A percentile compares a stretch with the other conserved stretches of the same genome.
These are phyloP conservation scores for Mactra quadrangularis DNA, from an alignment of 1,140 invertebrate genomes.

Conservation along the genomic window DNA sequence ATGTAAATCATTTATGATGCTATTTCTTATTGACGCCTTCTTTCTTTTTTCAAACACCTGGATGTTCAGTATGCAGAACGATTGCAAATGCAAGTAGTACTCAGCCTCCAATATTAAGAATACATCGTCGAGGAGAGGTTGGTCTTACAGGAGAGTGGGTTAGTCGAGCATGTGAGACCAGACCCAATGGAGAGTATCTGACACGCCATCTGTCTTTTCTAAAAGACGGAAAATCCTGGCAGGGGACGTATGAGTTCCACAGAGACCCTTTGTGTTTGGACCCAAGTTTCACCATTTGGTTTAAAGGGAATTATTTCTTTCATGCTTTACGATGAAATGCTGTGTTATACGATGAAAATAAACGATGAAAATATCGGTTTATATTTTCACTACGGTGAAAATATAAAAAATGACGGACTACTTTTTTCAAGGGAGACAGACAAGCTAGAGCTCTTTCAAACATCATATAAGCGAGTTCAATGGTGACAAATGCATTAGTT, in stretches of 20 bases:
- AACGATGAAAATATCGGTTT: no score
- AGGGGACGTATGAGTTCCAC: slow-evolving; percentile 86
- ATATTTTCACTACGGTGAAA: no score
- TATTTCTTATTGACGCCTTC: no score
- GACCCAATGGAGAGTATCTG: slow-evolving; percentile 85
- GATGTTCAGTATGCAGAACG: slow-evolving; percentile 29
- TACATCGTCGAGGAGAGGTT: slow-evolving; percentile 84
- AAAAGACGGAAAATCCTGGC: slow-evolving; percentile 73
- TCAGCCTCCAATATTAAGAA: slow-evolving; percentile 86
- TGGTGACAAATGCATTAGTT: no score
- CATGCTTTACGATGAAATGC: no score
- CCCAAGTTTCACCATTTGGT: slow-evolving; percentile 72
- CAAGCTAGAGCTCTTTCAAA: no score
- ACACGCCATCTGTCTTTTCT: slow-evolving; percentile 82
- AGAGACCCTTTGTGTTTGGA: slow-evolving; percentile 84
- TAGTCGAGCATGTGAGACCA: slow-evolving; percentile 86
- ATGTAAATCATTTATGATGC: no score
- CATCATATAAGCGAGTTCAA: no score
- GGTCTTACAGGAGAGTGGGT: slow-evolving; percentile 87
- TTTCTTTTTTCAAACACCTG: slow-evolving; percentile 42
- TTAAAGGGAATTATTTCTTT: slow-evolving; percentile 77
- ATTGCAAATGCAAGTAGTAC: slow-evolving; percentile 83
- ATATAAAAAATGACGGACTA: no score
- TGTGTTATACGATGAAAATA: no score
- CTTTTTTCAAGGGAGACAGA: no score